Conservation (phyloP, 2,888 invertebrate species). For the Amiota communis region DNA sequence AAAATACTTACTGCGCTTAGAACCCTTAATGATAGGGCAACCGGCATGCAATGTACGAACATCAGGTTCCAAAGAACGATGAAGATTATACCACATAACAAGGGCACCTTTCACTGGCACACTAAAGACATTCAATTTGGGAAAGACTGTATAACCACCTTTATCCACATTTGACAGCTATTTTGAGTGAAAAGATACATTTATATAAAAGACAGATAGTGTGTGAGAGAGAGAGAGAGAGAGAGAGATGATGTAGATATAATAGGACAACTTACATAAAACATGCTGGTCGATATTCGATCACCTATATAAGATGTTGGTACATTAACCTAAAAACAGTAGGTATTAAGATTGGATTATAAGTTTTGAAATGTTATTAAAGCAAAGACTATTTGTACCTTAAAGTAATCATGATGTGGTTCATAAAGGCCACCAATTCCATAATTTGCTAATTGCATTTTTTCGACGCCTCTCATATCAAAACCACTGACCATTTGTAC, state of each 20-base stretch:
- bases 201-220: no score
- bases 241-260: neutral
- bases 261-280: constrained; percentile 84
- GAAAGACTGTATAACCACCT: constrained; percentile 97
- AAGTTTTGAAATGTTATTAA: no score
- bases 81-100: constrained; percentile 94
- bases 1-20: constrained; percentile 90
- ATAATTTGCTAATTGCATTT: constrained; percentile 97
- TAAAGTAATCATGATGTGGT: constrained; percentile 92
- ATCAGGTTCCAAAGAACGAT: constrained; percentile 90
- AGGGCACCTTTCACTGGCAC: constrained; percentile 92
- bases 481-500: constrained; percentile 86
- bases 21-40: constrained; percentile 94
- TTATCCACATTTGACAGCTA: constrained; percentile 97
- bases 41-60: constrained; percentile 91
- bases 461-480: constrained; percentile 88
- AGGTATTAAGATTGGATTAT: no score
- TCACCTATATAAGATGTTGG: constrained; percentile 68
- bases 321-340: neutral
- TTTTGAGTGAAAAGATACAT: neutral
- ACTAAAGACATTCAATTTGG: constrained; percentile 85
- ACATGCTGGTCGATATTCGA: constrained; percentile 94
- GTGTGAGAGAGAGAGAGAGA: no score
- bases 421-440: constrained; percentile 99
- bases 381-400: constrained; percentile 70